Percentiles rank a stretch among this genome's conserved stretches.
Evolutionary conservation across 2,888 invertebrate species (phyloP).

Genomic region (Caenorhabditis doughertyi): DNA sequence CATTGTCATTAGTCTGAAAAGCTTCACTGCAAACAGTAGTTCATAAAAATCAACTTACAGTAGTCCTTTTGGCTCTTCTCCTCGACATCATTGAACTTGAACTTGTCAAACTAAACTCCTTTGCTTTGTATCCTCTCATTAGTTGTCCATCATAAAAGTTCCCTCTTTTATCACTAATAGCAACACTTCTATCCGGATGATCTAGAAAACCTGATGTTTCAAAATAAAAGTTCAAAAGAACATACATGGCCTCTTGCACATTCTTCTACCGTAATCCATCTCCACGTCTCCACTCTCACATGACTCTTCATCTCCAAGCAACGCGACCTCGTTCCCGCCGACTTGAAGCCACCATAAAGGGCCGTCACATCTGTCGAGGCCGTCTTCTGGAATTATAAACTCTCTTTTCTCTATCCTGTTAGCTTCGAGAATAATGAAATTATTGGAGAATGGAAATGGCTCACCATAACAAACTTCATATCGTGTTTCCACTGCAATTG

Average conservation of each 20-base stretch:
- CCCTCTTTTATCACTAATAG: not conserved
- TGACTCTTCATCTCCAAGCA: not conserved
- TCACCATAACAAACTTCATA: constrained; percentile 42
- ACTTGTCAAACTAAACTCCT: not conserved
- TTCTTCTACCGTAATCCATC: not conserved
- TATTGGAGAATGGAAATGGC: too few species aligned
- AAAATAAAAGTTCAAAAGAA: not conserved
- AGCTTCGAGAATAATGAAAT: too few species aligned
- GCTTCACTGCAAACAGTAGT: too few species aligned
- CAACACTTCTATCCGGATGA: not conserved
- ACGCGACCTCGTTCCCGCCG: constrained; percentile 32
- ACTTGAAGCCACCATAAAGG: constrained; percentile 44
- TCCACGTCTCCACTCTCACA: constrained; percentile 52
- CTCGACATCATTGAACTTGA: not conserved
- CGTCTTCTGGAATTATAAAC: constrained; percentile 28
- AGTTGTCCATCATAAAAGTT: constrained; percentile 43
- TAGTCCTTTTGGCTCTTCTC: not conserved
- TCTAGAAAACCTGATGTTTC: constrained; percentile 23
- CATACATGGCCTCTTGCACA: constrained; percentile 46
- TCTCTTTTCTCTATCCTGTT: too few species aligned
- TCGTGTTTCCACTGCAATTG: constrained; percentile 16
- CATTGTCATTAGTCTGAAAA: not conserved
- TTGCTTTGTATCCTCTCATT: constrained; percentile 17
- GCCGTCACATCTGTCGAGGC: constrained; percentile 36
- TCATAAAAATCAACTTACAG: not conserved